Evolutionary conservation across 2,888 invertebrate species (phyloP).

Genomic region (Gastrophysa polygoni): DNA sequence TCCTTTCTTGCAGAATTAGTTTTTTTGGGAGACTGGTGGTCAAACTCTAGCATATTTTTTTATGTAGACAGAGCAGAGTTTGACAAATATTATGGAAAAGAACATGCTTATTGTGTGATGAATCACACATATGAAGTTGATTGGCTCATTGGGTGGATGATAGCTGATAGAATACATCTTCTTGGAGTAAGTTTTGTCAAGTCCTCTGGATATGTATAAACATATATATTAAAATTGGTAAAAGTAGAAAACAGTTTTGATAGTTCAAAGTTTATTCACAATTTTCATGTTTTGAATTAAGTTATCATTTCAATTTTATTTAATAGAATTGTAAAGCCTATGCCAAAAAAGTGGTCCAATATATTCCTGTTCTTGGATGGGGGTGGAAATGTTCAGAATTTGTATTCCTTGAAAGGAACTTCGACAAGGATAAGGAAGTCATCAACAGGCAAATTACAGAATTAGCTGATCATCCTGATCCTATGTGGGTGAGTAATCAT

Average conservation of each 20-base stretch:
- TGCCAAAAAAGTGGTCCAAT: slow-evolving; percentile 89
- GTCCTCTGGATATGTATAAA: too few species aligned
- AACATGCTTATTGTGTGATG: slow-evolving; percentile 89
- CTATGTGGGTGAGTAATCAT: slow-evolving; percentile 77
- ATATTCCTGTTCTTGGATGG: slow-evolving; percentile 94
- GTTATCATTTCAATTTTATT: too few species aligned
- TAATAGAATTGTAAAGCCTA: slow-evolving; percentile 92
- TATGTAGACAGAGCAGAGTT: slow-evolving; percentile 81
- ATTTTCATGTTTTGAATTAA: too few species aligned
- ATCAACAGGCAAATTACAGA: slow-evolving; percentile 81
- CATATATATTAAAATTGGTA: too few species aligned
- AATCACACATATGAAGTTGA: slow-evolving; percentile 96
- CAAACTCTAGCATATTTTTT: slow-evolving; percentile 72
- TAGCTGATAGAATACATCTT: slow-evolving; percentile 78
- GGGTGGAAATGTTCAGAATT: slow-evolving; percentile 95
- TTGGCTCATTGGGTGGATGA: slow-evolving; percentile 94
- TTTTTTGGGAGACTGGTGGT: slow-evolving; percentile 95
- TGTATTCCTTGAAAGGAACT: slow-evolving; percentile 90
- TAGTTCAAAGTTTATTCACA: too few species aligned
- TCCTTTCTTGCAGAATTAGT: slow-evolving; percentile 75
- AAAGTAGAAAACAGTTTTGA: too few species aligned
- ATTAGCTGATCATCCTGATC: slow-evolving; percentile 87
- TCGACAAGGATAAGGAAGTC: slow-evolving; percentile 86
- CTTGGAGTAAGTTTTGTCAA: slow-evolving; percentile 76
- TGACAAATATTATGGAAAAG: slow-evolving; percentile 81